phyloP scores from a whole-genome alignment of 2,113 vertebrate genomes.

The Stomatorhinus ivindoensis region DNA sequence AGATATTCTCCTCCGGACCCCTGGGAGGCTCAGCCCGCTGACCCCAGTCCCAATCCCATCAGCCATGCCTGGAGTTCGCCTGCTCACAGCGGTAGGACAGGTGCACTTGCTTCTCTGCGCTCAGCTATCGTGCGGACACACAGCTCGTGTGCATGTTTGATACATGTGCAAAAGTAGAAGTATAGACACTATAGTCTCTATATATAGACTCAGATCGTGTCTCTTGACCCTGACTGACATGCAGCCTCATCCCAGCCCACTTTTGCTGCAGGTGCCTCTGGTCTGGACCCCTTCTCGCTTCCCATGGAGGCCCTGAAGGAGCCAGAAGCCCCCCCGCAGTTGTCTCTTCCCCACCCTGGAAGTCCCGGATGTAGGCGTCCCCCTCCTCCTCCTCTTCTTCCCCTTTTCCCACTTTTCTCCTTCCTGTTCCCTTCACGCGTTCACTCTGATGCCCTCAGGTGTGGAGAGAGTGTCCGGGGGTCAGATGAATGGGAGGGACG shows the following conservation, averaged over 20 bases:
- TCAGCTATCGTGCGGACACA: neutral
- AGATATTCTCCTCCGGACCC: slow-evolving; percentile 60
- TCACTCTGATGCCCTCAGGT: slow-evolving; percentile 38
- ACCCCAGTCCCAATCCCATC: slow-evolving; percentile 44
- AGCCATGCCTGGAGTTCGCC: slow-evolving; percentile 43
- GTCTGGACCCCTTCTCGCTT: slow-evolving; percentile 64
- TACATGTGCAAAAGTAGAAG: neutral
- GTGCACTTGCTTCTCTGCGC: slow-evolving; percentile 10
- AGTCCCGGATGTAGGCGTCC: slow-evolving; percentile 69
- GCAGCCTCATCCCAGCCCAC: neutral
- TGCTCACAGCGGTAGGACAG: slow-evolving; percentile 38
- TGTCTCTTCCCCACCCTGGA: slow-evolving; percentile 52
- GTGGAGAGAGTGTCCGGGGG: slow-evolving; percentile 54
- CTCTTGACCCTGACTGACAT: neutral
- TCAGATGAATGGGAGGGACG: slow-evolving; percentile 64
- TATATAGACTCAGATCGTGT: neutral
- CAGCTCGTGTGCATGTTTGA: neutral
- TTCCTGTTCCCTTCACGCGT: slow-evolving; percentile 17
- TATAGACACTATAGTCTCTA: neutral
- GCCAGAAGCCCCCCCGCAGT: slow-evolving; percentile 34
- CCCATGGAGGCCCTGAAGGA: slow-evolving; percentile 50
- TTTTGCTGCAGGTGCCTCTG: slow-evolving; percentile 34
- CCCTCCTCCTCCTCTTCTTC: neutral
- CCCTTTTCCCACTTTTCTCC: neutral
- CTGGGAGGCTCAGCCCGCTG: slow-evolving; percentile 67